Percentiles rank a stretch among this genome's conserved stretches.
These are phyloP conservation scores for Helogale parvula DNA, from an alignment of 2,113 vertebrate species.

Conservation along the genomic window DNA sequence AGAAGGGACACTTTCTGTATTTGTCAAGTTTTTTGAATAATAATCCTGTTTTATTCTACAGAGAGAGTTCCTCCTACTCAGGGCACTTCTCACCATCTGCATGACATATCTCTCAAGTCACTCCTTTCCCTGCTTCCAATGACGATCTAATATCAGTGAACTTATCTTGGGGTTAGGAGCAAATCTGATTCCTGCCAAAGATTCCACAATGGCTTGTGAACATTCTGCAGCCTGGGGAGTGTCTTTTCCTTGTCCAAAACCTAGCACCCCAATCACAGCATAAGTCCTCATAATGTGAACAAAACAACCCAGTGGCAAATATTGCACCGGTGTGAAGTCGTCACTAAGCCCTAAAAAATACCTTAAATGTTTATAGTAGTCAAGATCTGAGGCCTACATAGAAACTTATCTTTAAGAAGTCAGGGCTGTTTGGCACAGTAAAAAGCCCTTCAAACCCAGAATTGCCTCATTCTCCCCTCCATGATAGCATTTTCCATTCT, in stretches of 20 bases:
- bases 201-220: neutral
- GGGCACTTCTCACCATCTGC: neutral
- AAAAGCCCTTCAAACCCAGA: neutral
- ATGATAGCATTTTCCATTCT: neutral
- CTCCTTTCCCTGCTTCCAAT: neutral
- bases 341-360: neutral
- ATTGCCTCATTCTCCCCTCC: neutral
- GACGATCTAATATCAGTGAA: neutral
- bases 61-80: neutral
- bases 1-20: neutral
- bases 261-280: neutral
- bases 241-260: neutral
- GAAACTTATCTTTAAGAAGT: neutral
- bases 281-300: neutral
- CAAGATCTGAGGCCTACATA: neutral
- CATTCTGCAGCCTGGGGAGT: neutral
- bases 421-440: neutral
- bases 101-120: neutral
- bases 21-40: neutral
- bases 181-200: neutral
- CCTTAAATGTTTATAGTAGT: neutral
- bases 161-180: neutral
- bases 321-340: neutral
- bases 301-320: neutral
- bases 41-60: neutral